A percentile compares a stretch with the other conserved stretches of the same genome.
phyloP scores from a whole-genome alignment of 1,140 invertebrate genomes.

The Ephestia elutella region DNA sequence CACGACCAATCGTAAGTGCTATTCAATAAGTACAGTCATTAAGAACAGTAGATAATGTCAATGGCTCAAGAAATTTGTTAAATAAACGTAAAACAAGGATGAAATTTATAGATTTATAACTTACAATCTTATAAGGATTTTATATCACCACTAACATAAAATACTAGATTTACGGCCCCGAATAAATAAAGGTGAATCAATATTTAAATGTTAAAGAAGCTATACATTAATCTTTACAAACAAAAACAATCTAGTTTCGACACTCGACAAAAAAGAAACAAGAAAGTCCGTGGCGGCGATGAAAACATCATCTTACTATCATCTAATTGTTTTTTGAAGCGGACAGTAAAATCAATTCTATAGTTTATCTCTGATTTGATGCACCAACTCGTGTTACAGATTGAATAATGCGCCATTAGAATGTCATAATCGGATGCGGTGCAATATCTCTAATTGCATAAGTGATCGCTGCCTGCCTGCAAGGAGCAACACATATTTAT shows the following conservation, averaged over 20 bases:
- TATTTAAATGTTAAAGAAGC: not conserved
- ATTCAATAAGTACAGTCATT: no score
- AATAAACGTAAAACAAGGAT: no score
- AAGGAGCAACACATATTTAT: slow-evolving; percentile 48
- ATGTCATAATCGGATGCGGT: slow-evolving; percentile 14
- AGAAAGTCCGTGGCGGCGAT: not conserved
- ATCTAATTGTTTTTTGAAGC: slow-evolving; percentile 2
- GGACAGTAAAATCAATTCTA: slow-evolving; percentile 1
- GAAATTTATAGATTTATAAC: no score
- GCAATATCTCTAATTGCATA: slow-evolving; percentile 19
- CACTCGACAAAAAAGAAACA: not conserved
- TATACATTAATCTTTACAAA: not conserved
- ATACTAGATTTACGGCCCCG: not conserved
- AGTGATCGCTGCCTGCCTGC: slow-evolving; percentile 22
- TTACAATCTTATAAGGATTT: no score
- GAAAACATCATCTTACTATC: not conserved
- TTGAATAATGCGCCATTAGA: slow-evolving; percentile 19
- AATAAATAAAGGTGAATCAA: not conserved
- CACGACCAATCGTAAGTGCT: no score
- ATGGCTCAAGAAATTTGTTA: not conserved
- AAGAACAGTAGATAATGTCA: not conserved
- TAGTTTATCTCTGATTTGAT: slow-evolving; percentile 16
- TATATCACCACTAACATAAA: no score
- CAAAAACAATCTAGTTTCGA: not conserved
- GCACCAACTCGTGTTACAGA: slow-evolving; percentile 13